Evolutionary conservation across 2,113 vertebrate genomes (phyloP), one percentile per base, ranked within the genome.

Genomic region (Poeciliopsis retropinna): DNA sequence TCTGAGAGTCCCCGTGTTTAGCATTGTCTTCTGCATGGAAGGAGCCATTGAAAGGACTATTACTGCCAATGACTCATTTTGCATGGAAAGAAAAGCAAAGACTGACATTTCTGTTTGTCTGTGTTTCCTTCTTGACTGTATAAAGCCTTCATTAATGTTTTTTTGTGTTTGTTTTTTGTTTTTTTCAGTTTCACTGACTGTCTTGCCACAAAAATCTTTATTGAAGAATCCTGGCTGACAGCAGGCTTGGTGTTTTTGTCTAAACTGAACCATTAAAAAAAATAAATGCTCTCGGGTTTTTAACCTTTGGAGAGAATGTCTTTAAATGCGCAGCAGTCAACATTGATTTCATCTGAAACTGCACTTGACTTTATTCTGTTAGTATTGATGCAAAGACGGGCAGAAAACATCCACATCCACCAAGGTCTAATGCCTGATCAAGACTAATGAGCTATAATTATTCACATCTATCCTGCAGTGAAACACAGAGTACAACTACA

Each of bases 381-480:
- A 68, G 73, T 60, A 78, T 63, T 9, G 67, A 80, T 80, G 74
- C 1, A 41, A 54, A 72, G 60, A 44, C 0, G 14, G 28, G 63
- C 17, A 41, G 17, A 9, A 30, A 31, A 64, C 44, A 61, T 39
- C n/a, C 3, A 60, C 12, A 65, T 5, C 68, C 76, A 78, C 61
- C 79, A 54, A 73, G 51, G 64, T 32, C 22, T 10, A 32, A 51
- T 31, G 67, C 47, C 71, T 78, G 54, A 68, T 62, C 65, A 70
- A 75, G 78, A 65, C 64, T 30, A 74, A 70, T 63, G 31, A 82
- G 76, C 73, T 44, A 68, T 72, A 81, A 87, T 83, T 83, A 86
- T 88, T 88, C 81, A 80, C 72, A 83, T 15, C 22, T 71, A 84
- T 70, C 54, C 74, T 27, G n/a, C 80, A 76, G 69, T 78, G 63